These are phyloP conservation scores for Archegozetes longisetosus DNA, from an alignment of 1,140 invertebrate genomes.

Conservation along the genomic window DNA sequence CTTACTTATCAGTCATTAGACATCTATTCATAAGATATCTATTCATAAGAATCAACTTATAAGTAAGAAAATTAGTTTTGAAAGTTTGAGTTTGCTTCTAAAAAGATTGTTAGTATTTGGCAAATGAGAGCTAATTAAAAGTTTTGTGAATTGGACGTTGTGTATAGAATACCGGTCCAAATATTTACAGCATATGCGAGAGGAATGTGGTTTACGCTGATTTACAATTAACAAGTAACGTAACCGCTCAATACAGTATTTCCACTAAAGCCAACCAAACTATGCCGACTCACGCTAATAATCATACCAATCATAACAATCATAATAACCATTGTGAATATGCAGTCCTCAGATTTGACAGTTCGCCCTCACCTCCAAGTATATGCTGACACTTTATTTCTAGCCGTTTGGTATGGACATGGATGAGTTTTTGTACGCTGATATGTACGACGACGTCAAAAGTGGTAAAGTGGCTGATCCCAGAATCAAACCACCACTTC, in stretches of 20 bases:
- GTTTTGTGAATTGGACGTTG: no score
- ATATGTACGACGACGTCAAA: conserved; percentile 24
- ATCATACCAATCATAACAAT: background rate
- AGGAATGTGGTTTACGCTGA: conserved; percentile 16
- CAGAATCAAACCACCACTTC: conserved; percentile 21
- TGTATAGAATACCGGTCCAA: background rate
- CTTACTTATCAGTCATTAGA: background rate
- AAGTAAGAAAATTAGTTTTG: no score
- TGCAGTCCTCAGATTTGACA: conserved; percentile 16
- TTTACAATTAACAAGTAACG: conserved; percentile 8
- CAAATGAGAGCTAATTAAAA: no score
- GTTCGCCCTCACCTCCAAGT: conserved; percentile 13
- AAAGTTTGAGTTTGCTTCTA: no score
- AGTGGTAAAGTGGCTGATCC: conserved; percentile 22
- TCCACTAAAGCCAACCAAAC: background rate
- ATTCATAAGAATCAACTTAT: no score
- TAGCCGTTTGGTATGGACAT: conserved; percentile 21
- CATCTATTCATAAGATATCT: background rate
- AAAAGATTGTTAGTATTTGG: no score
- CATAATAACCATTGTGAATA: conserved; percentile 13
- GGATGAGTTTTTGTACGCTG: conserved; percentile 23
- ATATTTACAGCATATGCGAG: conserved; percentile 12
- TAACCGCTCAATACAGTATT: background rate
- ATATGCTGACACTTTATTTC: conserved; percentile 11
- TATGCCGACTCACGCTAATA: background rate